Conservation (phyloP, 2,888 invertebrate genomes). For the Dysmachus trigonus region DNA sequence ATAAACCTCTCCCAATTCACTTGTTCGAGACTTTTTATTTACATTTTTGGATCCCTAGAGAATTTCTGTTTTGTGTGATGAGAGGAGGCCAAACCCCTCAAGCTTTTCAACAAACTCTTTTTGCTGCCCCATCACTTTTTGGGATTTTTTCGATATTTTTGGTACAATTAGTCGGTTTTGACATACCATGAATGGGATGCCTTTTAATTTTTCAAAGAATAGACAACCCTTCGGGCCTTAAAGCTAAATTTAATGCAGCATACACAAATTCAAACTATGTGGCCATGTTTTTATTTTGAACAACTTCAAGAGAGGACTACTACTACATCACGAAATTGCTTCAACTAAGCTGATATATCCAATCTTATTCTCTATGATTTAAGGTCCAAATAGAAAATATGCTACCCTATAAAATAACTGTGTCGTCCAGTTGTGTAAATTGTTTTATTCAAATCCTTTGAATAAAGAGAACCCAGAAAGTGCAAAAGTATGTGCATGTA, state of each 20-base stretch:
- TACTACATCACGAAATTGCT: too few species aligned
- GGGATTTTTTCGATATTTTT: not conserved
- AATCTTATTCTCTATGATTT: too few species aligned
- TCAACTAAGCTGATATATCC: too few species aligned
- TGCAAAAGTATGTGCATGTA: too few species aligned
- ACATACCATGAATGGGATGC: not conserved
- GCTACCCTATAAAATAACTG: too few species aligned
- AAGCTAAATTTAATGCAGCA: not conserved
- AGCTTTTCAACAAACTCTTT: not conserved
- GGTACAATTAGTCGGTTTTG: not conserved
- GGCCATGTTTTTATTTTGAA: too few species aligned
- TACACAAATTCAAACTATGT: too few species aligned
- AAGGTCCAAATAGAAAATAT: too few species aligned
- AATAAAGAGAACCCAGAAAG: too few species aligned
- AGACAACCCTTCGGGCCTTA: not conserved
- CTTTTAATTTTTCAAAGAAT: not conserved
- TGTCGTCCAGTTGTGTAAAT: too few species aligned
- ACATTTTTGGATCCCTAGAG: not conserved
- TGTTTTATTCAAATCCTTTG: too few species aligned
- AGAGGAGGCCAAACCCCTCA: not conserved
- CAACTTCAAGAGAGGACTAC: too few species aligned
- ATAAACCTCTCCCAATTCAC: conserved; percentile 37
- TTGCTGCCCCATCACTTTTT: not conserved
- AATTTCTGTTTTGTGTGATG: not conserved
- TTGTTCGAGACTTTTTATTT: conserved; percentile 31